Evolutionary conservation across 2,797 vertebrate species (phyloP), one percentile per base, ranked within the genome.

Genomic region (Chloroceryle amazona): DNA sequence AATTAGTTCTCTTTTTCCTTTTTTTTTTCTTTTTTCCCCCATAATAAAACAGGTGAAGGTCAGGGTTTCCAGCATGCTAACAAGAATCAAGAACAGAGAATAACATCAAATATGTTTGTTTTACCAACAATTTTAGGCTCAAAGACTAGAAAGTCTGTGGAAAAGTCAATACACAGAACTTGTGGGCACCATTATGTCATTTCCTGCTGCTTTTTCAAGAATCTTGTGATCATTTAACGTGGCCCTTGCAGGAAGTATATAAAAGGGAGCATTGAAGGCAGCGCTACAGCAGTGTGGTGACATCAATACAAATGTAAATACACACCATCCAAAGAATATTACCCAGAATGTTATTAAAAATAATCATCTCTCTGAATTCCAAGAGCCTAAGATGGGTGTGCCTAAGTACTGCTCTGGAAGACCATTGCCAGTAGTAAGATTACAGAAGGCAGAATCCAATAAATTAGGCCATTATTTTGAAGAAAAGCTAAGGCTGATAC

Each of bases 181-280:
- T 91, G 80, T 20, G 82, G 91, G 66, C 74, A 96, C 55, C 58
- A 79, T 90, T 89, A 86, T 84, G 68, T 94, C 8, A 81, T 95
- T 96, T 96, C 86, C 90, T 93, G 68, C 62, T 96, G 46, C 71
- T 93, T 93, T 90, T 83, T 76, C 71, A 92, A 89, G 67, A 92
- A 95, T 74, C 35, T 35, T 7, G 2, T 46, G 60, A 78, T 60
- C 66, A 63, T 75, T 93, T 93, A 63, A 89, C 51, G 61, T 70
- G 86, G 72, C 72, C 49, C 47, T 92, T 80, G 60, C 74, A 91
- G 86, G 78, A 95, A 94, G 71, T 61, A 23, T 5, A 85, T 73
- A 60, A 86, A 96, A 94, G 81, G 35, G 25, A 89, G 46, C 23
- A 37, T 17, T 66, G 76, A 92, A 90, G 20, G 31, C 70, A 79